phyloP scores from a whole-genome alignment of 1,140 invertebrate species.

The Drosophila melanica region DNA sequence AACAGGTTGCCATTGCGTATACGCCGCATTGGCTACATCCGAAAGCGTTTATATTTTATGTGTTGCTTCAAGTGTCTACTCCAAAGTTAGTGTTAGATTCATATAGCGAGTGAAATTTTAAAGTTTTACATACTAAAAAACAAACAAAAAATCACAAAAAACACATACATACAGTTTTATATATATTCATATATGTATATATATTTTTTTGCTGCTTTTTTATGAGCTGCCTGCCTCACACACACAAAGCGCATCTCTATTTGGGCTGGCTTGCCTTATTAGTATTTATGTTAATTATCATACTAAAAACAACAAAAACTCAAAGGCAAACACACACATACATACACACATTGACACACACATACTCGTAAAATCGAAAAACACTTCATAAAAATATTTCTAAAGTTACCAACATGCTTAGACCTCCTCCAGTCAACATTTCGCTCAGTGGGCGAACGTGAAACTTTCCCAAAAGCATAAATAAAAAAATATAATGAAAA shows the following conservation, averaged over 20 bases:
- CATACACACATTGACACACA: conserved; percentile 3
- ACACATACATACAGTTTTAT: conserved; percentile 15
- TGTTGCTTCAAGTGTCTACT: conserved; percentile 36
- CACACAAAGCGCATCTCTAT: conserved; percentile 45
- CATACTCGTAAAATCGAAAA: conserved; percentile 43
- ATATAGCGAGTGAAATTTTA: conserved; percentile 63
- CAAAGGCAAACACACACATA: conserved; percentile 5
- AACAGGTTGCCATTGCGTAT: conserved; percentile 76
- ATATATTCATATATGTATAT: background rate
- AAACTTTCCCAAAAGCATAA: conserved; percentile 33
- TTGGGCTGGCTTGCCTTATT: conserved; percentile 65
- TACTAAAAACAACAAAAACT: conserved; percentile 63
- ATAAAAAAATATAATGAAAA: background rate
- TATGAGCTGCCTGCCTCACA: conserved; percentile 53
- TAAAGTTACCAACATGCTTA: conserved; percentile 16
- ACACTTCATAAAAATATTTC: conserved; percentile 46
- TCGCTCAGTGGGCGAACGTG: conserved; percentile 38
- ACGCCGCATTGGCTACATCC: conserved; percentile 52
- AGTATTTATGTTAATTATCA: conserved; percentile 77
- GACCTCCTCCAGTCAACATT: conserved; percentile 16
- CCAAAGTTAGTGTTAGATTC: conserved; percentile 54
- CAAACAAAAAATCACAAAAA: conserved; percentile 14
- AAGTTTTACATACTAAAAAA: conserved; percentile 45
- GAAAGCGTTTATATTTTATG: conserved; percentile 24
- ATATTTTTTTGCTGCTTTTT: conserved; percentile 28